Percentiles rank a stretch among this genome's conserved stretches.
Conservation (phyloP, 2,888 invertebrate species). For the Melangyna quadrimaculata region DNA sequence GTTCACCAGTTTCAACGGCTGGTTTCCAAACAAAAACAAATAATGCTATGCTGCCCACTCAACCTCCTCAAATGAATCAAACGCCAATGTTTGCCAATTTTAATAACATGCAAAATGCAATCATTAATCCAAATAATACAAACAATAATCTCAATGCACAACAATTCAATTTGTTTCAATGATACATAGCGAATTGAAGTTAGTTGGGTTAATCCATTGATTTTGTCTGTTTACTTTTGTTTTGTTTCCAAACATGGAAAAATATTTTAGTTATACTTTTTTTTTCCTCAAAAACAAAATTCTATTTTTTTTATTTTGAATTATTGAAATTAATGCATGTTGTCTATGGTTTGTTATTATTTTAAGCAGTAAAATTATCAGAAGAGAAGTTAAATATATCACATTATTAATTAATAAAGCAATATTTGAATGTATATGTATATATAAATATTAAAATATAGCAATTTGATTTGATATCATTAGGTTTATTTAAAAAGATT, state of each 20-base stretch:
- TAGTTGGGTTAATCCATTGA: conserved; percentile 10
- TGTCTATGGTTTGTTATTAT: conserved; percentile 38
- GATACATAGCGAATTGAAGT: conserved; percentile 80
- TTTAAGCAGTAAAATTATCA: neutral
- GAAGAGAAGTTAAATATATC: conserved; percentile 46
- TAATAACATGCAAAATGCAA: conserved; percentile 75
- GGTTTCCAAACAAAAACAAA: conserved; percentile 73
- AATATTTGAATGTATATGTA: conserved; percentile 68
- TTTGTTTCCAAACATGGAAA: neutral
- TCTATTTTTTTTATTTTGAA: neutral
- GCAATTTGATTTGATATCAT: conserved; percentile 70
- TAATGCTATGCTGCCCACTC: conserved; percentile 62
- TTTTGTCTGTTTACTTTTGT: neutral
- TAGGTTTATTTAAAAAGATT: conserved; percentile 62
- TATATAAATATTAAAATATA: conserved; percentile 45
- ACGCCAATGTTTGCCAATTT: conserved; percentile 80
- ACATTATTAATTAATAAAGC: conserved; percentile 67
- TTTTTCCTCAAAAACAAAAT: neutral
- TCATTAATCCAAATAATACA: conserved; percentile 75
- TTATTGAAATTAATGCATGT: conserved; percentile 21
- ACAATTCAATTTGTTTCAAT: conserved; percentile 81
- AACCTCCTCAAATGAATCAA: conserved; percentile 73
- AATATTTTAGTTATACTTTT: neutral
- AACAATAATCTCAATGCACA: conserved; percentile 77
- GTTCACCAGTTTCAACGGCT: conserved; percentile 68